A percentile compares a stretch with the other conserved stretches of the same genome.
Evolutionary conservation across 2,797 vertebrate genomes (phyloP).

Genomic region (Menidia menidia): DNA sequence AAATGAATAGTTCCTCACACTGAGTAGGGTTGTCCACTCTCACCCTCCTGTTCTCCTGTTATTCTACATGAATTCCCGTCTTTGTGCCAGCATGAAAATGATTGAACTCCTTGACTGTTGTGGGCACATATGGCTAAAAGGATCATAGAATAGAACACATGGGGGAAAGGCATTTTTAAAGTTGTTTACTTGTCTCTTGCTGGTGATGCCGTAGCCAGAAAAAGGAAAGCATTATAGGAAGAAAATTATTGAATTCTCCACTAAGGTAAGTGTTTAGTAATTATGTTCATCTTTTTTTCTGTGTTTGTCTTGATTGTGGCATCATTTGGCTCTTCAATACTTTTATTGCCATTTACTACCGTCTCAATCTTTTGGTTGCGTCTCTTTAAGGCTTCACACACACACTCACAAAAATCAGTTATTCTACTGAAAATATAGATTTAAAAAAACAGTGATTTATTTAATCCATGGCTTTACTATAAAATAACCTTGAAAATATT

Average conservation of each 20-base stretch:
- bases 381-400: not conserved
- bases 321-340: too few species aligned
- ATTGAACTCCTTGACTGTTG: not conserved
- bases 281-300: too few species aligned
- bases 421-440: not conserved
- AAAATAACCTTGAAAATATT: slow-evolving; percentile 35
- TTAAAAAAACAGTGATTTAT: slow-evolving; percentile 10
- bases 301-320: too few species aligned
- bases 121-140: not conserved
- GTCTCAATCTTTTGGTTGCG: not conserved
- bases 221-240: too few species aligned
- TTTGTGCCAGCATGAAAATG: not conserved
- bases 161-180: not conserved
- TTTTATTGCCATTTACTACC: too few species aligned
- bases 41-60: not conserved
- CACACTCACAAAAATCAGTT: not conserved
- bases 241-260: too few species aligned
- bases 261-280: too few species aligned
- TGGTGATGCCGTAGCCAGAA: too few species aligned
- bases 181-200: too few species aligned
- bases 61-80: not conserved
- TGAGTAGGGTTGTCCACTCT: not conserved
- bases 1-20: not conserved
- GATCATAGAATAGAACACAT: not conserved
- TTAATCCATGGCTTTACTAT: slow-evolving; percentile 14